phyloP scores from a whole-genome alignment of 2,113 vertebrate genomes.

The Pedetes capensis region DNA sequence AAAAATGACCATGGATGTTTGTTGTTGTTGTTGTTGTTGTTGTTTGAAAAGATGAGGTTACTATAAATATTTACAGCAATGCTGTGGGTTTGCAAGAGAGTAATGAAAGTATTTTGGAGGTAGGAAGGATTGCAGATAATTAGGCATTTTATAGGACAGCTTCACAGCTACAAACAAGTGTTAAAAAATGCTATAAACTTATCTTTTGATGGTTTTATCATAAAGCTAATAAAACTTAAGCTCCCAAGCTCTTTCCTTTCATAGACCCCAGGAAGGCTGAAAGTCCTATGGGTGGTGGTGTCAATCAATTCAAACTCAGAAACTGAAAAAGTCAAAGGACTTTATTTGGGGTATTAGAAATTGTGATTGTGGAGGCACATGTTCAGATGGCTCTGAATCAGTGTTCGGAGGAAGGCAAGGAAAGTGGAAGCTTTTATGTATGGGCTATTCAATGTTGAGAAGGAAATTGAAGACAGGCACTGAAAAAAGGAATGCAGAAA shows the following conservation, averaged over 20 bases:
- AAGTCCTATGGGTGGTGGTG: fast-evolving
- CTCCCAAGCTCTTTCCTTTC: neutral
- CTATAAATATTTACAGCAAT: neutral
- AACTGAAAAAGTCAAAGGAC: neutral
- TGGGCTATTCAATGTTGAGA: neutral
- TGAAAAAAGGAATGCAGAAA: neutral
- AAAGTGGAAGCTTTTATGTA: fast-evolving
- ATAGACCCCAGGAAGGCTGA: neutral
- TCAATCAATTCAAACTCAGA: neutral
- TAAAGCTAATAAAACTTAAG: neutral
- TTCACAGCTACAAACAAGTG: neutral
- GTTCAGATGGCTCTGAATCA: neutral
- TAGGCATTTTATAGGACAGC: neutral
- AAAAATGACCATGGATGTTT: neutral
- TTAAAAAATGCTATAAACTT: neutral
- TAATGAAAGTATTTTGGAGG: neutral
- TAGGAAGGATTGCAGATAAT: neutral
- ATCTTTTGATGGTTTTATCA: neutral
- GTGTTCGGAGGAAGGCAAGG: neutral
- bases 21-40: too few species aligned
- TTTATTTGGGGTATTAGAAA: neutral
- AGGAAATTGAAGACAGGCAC: neutral
- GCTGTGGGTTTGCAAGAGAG: neutral
- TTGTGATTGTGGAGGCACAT: neutral
- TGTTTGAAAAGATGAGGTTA: neutral